Evolutionary conservation across 2,888 invertebrate genomes (phyloP).

Genomic region (Morpho helenor): DNA sequence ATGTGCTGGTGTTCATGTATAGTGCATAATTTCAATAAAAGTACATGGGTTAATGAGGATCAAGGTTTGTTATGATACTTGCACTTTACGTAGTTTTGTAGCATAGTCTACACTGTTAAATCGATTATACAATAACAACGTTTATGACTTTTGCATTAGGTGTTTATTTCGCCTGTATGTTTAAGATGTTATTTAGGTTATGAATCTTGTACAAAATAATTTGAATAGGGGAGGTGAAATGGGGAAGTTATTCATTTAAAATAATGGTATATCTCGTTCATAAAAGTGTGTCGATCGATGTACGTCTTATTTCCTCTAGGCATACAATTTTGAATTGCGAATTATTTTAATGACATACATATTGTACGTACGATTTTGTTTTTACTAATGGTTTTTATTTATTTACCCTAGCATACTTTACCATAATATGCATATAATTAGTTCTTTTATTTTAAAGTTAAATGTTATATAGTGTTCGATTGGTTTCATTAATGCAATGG

Average conservation of each 20-base stretch:
- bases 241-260: conserved; percentile 10
- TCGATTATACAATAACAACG: conserved; percentile 7
- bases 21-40: neutral
- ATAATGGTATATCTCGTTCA: conserved; percentile 14
- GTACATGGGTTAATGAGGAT: neutral
- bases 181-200: neutral
- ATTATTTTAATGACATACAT: too few species aligned
- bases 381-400: neutral
- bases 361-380: too few species aligned
- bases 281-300: too few species aligned
- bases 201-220: conserved; percentile 3
- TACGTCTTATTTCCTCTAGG: too few species aligned
- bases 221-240: conserved; percentile 1
- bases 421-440: too few species aligned
- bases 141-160: neutral
- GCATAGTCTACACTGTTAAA: neutral
- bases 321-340: too few species aligned
- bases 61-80: conserved; percentile 9
- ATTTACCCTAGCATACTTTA: neutral
- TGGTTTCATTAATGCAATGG: too few species aligned
- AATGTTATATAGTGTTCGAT: too few species aligned
- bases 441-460: too few species aligned
- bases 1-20: neutral
- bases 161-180: conserved; percentile 1
- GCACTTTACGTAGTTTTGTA: conserved; percentile 5